Conservation (phyloP, 2,797 vertebrate genomes). For the Remorina albescens region DNA sequence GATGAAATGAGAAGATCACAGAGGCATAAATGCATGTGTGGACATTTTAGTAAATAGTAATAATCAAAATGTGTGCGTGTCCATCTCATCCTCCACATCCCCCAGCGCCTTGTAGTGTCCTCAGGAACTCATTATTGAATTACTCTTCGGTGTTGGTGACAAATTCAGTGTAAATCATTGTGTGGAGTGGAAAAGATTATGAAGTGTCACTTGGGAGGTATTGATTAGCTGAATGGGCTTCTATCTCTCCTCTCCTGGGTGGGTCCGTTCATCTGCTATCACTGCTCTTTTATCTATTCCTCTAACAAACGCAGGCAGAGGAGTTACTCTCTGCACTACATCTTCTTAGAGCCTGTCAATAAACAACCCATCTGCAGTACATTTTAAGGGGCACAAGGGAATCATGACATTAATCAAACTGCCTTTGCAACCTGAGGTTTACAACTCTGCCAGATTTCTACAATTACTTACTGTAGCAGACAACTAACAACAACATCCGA, state of each 20-base stretch:
- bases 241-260: slow-evolving; percentile 16
- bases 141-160: slow-evolving; percentile 31
- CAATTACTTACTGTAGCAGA: not conserved
- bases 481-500: slow-evolving; percentile 1
- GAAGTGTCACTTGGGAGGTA: slow-evolving; percentile 53
- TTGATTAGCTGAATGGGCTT: slow-evolving; percentile 57
- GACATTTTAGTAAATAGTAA: too few relatives aligned
- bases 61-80: too few relatives aligned
- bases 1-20: not conserved
- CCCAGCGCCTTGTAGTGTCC: not conserved
- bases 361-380: slow-evolving; percentile 39
- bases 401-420: slow-evolving; percentile 29
- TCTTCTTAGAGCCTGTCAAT: slow-evolving; percentile 44
- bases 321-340: slow-evolving; percentile 15
- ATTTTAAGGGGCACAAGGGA: slow-evolving; percentile 25
- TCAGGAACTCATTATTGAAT: not conserved
- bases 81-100: too few relatives aligned
- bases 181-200: slow-evolving; percentile 55
- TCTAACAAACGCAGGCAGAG: slow-evolving; percentile 9
- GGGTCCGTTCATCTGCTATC: not conserved
- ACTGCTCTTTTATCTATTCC: slow-evolving; percentile 33
- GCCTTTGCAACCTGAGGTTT: slow-evolving; percentile 3
- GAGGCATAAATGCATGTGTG: not conserved
- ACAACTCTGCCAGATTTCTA: slow-evolving; percentile 1
- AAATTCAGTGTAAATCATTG: slow-evolving; percentile 58